Evolutionary conservation across 2,797 vertebrate genomes (phyloP), one percentile per base, ranked within the genome.

Genomic region (Protonibea diacanthus): DNA sequence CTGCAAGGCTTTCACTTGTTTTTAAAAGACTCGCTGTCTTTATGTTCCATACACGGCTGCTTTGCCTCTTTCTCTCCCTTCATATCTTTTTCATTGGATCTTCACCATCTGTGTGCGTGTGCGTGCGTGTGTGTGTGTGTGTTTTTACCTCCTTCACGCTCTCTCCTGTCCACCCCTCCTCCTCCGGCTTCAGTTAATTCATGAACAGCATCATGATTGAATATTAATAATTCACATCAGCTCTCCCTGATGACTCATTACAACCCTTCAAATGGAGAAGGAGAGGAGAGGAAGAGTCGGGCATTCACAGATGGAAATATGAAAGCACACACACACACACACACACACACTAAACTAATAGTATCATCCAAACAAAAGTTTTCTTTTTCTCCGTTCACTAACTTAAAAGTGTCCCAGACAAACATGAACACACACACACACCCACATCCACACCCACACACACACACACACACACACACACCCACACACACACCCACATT

Each of bases 171-270:
- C 76, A 85, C 78, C 57, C 75, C 69, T 64, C 81, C 86, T 82
- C 69, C 74, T 78, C 76, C 14, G 6, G 76, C 86, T 85, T 89
- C 86, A 85, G 92, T 91, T 95, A 93, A 94, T 95, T 92, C 89
- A 91, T 92, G 90, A 91, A 88, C 86, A 90, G 88, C 87, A 86
- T 93, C 91, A 86, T 95, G 93, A 95, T 94, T 94, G 92, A 94
- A 92, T 92, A 92, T 95, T 94, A 94, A 94, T 95, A 94, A 95
- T 95, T 94, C 92, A 94, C 92, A 92, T 92, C 91, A 93, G 89
- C 92, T 92, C 92, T 93, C 94, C 94, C 93, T 88, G 79, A 94
- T 94, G 94, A 94, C 92, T 95, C 93, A 94, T 95, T 95, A 95
- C 90, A 89, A 90, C 77, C 86, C 84, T 87, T 90, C 82, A 80